These are phyloP conservation scores for Selenia dentaria DNA, from an alignment of 2,888 invertebrate species.

Conservation along the genomic window DNA sequence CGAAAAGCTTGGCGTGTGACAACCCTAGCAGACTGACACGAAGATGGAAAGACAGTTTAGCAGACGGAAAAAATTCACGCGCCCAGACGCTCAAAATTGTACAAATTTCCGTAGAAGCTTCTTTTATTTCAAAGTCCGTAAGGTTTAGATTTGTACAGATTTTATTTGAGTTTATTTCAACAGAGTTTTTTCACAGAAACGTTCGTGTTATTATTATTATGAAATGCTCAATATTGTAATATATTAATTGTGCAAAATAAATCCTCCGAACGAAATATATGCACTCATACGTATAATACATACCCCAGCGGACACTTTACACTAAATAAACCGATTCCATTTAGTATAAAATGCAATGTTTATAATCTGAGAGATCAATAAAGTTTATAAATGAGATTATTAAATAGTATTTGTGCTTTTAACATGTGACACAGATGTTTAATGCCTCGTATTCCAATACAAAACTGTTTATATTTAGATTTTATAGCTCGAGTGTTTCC, in stretches of 20 bases:
- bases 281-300: neutral
- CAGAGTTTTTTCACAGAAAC: neutral
- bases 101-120: conserved; percentile 7
- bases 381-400: conserved; percentile 20
- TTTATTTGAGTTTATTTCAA: neutral
- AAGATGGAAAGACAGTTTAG: conserved; percentile 23
- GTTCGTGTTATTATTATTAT: neutral
- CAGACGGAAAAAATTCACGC: conserved; percentile 23
- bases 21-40: conserved; percentile 20
- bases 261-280: neutral
- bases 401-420: conserved; percentile 20
- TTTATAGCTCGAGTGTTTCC: conserved; percentile 9
- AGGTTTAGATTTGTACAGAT: neutral
- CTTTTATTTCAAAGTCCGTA: conserved; percentile 11
- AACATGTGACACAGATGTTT: conserved; percentile 18
- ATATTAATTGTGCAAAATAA: neutral
- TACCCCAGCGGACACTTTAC: neutral
- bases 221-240: too few species aligned
- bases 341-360: conserved; percentile 8
- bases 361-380: conserved; percentile 14
- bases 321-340: conserved; percentile 3
- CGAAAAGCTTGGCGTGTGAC: neutral
- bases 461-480: conserved; percentile 19
- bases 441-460: conserved; percentile 10
- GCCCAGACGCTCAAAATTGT: conserved; percentile 18